Percentiles rank a stretch among this genome's conserved stretches.
These are phyloP conservation scores for Tachyglossus aculeatus DNA, from an alignment of 2,797 vertebrate species.

Conservation along the genomic window DNA sequence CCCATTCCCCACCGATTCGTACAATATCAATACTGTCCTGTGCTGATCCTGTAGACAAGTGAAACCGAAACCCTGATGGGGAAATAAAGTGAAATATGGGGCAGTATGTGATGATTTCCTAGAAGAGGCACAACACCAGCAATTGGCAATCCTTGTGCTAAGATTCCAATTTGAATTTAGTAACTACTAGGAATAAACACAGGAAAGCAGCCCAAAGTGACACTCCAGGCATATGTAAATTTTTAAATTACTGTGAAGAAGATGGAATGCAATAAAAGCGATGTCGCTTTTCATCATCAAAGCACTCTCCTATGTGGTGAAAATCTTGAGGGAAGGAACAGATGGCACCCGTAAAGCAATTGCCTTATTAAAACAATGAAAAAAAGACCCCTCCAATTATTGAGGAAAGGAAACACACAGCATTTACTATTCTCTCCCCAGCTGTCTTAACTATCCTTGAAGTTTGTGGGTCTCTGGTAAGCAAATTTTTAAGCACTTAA, in stretches of 20 bases:
- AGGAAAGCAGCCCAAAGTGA: constrained; percentile 32
- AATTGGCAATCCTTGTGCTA: constrained; percentile 8
- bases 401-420: not conserved
- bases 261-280: constrained; percentile 23
- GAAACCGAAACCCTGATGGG: not conserved
- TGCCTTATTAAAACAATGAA: not conserved
- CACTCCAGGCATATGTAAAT: constrained; percentile 9
- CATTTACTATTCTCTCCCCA: not conserved
- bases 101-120: constrained; percentile 19
- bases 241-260: constrained; percentile 7
- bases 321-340: not conserved
- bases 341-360: not conserved
- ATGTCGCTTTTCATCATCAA: not conserved
- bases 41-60: constrained; percentile 40
- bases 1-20: not conserved
- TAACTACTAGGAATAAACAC: constrained; percentile 24
- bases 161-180: constrained; percentile 1
- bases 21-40: not conserved
- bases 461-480: not conserved
- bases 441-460: not conserved
- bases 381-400: not conserved
- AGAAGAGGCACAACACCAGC: constrained; percentile 9
- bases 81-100: constrained; percentile 29
- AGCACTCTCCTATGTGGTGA: not conserved
- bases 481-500: constrained; percentile 11